Conservation (phyloP, 2,888 invertebrate species). For the Ischnus inquisitorius region DNA sequence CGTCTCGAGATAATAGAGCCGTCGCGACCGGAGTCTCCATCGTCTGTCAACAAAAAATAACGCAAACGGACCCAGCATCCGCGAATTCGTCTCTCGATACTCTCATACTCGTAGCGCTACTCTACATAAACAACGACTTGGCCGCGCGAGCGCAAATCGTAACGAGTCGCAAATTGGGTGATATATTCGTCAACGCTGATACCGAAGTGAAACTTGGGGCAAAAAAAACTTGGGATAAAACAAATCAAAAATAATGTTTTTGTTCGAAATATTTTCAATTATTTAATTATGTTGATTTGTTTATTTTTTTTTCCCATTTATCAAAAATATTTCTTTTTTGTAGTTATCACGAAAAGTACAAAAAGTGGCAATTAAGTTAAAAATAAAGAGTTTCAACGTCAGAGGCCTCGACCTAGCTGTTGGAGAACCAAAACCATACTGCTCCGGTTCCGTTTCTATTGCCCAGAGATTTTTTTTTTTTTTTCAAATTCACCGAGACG, state of each 20-base stretch:
- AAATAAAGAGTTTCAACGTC: neutral
- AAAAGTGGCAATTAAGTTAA: neutral
- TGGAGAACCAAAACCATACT: conserved; percentile 27
- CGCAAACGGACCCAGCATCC: conserved; percentile 46
- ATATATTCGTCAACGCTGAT: neutral
- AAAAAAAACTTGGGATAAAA: too few relatives aligned
- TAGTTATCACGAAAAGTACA: neutral
- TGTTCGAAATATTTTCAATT: too few relatives aligned
- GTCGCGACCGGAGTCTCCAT: conserved; percentile 69
- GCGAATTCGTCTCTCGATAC: conserved; percentile 47
- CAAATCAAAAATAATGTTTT: too few relatives aligned
- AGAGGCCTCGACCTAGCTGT: neutral
- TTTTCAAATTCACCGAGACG: conserved; percentile 5
- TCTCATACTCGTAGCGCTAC: neutral
- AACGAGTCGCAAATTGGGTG: neutral
- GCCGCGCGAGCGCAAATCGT: neutral
- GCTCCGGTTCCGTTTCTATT: neutral
- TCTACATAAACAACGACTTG: neutral
- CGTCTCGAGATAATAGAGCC: conserved; percentile 73
- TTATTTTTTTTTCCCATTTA: too few relatives aligned
- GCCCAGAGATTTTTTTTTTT: neutral
- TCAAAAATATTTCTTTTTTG: too few relatives aligned
- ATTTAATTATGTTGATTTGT: too few relatives aligned
- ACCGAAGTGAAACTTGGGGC: neutral
- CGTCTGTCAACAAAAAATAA: conserved; percentile 62